Conservation (phyloP, 2,113 vertebrate genomes). For the Chlamydotis undulata region DNA sequence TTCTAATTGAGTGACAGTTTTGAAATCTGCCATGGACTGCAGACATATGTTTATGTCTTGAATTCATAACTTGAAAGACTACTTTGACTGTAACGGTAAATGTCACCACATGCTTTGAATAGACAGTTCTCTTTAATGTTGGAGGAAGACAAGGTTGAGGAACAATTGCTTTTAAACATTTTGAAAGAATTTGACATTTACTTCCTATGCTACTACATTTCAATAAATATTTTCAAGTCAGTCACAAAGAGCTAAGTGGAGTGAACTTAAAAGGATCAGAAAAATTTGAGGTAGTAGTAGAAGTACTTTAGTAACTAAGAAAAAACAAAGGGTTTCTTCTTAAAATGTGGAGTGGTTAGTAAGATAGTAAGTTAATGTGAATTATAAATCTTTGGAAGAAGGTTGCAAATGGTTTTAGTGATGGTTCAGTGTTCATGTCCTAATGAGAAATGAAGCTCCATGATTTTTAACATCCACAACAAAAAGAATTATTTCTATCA, state of each 20-base stretch:
- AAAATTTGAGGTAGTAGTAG: neutral
- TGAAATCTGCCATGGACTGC: neutral
- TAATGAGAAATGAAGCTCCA: neutral
- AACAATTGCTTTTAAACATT: slow-evolving; percentile 9
- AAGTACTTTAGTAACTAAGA: neutral
- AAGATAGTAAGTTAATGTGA: neutral
- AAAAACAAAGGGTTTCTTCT: neutral
- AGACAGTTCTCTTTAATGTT: neutral
- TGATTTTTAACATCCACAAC: neutral
- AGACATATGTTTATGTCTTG: neutral
- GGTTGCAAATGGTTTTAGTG: neutral
- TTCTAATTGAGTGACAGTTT: neutral
- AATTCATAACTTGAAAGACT: neutral
- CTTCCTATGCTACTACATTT: neutral
- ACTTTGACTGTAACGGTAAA: neutral
- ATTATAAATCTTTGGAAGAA: neutral
- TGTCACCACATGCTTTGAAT: neutral
- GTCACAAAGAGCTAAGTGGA: neutral
- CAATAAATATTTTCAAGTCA: slow-evolving; percentile 28
- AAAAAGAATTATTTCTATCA: neutral
- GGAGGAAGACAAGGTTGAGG: neutral
- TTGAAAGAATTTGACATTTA: neutral
- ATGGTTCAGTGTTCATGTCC: neutral
- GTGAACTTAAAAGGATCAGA: neutral
- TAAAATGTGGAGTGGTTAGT: neutral